These are phyloP conservation scores for Zoanthus solanderi DNA, from an alignment of 92 coral and sea anemone genomes.

Conservation along the genomic window DNA sequence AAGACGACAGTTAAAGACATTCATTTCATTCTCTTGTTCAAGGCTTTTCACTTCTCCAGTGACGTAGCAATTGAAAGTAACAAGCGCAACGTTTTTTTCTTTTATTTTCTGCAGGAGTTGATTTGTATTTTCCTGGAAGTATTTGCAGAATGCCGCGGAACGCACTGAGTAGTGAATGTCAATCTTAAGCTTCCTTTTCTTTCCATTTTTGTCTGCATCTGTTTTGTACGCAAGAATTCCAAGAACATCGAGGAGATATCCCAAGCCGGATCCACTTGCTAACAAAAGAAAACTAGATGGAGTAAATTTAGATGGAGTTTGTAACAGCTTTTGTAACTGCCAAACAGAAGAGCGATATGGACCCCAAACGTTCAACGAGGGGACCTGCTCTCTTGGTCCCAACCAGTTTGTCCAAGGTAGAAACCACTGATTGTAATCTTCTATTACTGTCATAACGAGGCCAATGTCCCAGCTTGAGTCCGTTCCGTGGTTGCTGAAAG, in stretches of 20 bases:
- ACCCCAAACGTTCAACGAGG: constrained; percentile 53
- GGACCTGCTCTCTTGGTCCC: constrained; percentile 17
- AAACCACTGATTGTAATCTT: constrained; percentile 48
- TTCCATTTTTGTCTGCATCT: neutral
- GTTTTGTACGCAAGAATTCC: constrained; percentile 57
- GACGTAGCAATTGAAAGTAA: constrained; percentile 53
- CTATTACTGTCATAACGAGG: constrained; percentile 55
- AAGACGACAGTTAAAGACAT: constrained; percentile 50
- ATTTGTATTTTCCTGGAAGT: constrained; percentile 21
- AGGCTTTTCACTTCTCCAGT: constrained; percentile 27
- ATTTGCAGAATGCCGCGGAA: constrained; percentile 50
- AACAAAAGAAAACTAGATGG: constrained; percentile 49
- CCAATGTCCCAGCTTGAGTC: constrained; percentile 70
- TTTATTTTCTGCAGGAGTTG: constrained; percentile 39
- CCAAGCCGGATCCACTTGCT: constrained; percentile 71
- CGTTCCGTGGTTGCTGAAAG: constrained; percentile 54
- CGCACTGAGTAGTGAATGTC: constrained; percentile 69
- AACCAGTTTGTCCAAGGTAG: constrained; percentile 69
- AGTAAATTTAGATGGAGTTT: constrained; percentile 9
- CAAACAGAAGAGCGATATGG: constrained; percentile 72
- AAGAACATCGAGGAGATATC: constrained; percentile 63
- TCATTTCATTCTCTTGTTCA: constrained; percentile 14
- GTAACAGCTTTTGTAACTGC: constrained; percentile 36
- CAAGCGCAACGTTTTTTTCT: constrained; percentile 36
- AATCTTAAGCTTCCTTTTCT: neutral